phyloP scores from a whole-genome alignment of 1,140 invertebrate species.

The Popillia japonica region DNA sequence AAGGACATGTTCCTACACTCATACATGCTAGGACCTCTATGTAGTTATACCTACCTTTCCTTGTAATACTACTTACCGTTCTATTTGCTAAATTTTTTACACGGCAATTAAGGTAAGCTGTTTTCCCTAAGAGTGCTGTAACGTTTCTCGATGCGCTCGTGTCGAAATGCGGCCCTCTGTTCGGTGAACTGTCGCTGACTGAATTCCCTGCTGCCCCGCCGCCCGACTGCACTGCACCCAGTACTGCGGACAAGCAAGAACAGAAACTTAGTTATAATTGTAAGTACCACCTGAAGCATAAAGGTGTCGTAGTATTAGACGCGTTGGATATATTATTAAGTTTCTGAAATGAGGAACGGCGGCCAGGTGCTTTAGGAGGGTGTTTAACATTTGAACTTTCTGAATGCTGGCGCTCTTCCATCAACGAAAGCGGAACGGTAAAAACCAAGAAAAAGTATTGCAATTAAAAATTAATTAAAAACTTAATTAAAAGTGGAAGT shows the following conservation, averaged over 20 bases:
- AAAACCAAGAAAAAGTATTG: slow-evolving; percentile 8
- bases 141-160: slow-evolving; percentile 78
- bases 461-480: slow-evolving; percentile 36
- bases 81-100: slow-evolving; percentile 81
- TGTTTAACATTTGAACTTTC: neutral
- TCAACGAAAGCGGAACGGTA: neutral
- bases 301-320: neutral
- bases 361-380: slow-evolving; percentile 4
- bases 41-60: neutral
- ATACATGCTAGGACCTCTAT: neutral
- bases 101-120: slow-evolving; percentile 79
- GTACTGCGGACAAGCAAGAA: slow-evolving; percentile 49
- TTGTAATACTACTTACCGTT: slow-evolving; percentile 70
- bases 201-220: slow-evolving; percentile 50
- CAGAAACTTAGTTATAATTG: neutral
- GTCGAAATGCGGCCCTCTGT: slow-evolving; percentile 76
- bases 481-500: slow-evolving; percentile 27
- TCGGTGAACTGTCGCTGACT: slow-evolving; percentile 46
- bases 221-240: slow-evolving; percentile 52
- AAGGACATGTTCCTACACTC: neutral
- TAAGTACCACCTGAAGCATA: neutral
- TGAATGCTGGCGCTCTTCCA: neutral
- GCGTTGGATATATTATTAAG: neutral
- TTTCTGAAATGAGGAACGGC: neutral
- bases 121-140: slow-evolving; percentile 80